Evolutionary conservation across 2,113 vertebrate species (phyloP).

Genomic region (Sinosuthora webbiana): DNA sequence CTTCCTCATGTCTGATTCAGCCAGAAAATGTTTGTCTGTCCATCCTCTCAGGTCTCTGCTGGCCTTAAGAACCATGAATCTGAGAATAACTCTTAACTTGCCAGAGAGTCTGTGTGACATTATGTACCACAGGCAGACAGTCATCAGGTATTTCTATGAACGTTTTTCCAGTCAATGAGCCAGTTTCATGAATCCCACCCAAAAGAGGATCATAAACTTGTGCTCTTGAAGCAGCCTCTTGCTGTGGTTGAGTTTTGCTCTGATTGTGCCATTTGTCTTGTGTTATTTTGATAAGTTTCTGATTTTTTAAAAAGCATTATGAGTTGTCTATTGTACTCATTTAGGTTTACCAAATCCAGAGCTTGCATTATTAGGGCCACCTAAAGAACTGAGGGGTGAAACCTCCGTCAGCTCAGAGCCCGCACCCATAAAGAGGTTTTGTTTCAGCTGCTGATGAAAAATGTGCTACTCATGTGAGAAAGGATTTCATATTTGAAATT

Average conservation of each 20-base stretch:
- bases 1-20: background rate
- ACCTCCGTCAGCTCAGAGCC: background rate
- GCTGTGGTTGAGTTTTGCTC: background rate
- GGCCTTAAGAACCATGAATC: background rate
- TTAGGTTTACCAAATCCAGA: background rate
- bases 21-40: background rate
- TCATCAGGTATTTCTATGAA: background rate
- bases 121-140: background rate
- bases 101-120: background rate
- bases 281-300: background rate
- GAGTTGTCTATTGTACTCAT: background rate
- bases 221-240: background rate
- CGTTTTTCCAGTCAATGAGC: background rate
- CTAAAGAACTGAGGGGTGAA: rapidly evolving
- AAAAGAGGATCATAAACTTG: background rate
- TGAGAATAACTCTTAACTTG: background rate
- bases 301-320: background rate
- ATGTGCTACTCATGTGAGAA: background rate
- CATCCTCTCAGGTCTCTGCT: background rate
- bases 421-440: background rate
- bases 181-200: background rate
- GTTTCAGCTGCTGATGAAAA: background rate
- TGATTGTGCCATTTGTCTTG: background rate
- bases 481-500: background rate
- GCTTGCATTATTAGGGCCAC: background rate